Evolutionary conservation across 2,113 vertebrate species (phyloP).

Genomic region (Egretta garzetta): DNA sequence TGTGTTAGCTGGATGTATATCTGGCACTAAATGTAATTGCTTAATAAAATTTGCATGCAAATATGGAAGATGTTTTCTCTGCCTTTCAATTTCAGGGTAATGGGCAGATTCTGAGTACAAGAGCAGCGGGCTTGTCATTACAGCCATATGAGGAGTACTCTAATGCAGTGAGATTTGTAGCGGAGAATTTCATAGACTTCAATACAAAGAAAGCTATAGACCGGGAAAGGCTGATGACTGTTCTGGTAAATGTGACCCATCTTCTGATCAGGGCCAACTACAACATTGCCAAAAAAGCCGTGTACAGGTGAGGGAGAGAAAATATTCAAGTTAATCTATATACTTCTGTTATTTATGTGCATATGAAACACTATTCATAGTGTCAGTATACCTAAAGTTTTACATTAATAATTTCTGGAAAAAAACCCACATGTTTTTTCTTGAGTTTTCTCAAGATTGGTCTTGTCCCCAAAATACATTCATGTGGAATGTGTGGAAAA

Average conservation of each 20-base stretch:
- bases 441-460: background rate
- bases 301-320: conserved; percentile 78
- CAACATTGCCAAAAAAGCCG: conserved; percentile 76
- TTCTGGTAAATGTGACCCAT: conserved; percentile 82
- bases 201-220: conserved; percentile 72
- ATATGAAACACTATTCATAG: background rate
- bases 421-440: background rate
- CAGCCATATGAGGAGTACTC: conserved; percentile 80
- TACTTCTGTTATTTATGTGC: background rate
- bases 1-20: background rate
- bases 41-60: background rate
- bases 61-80: background rate
- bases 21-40: background rate
- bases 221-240: conserved; percentile 84
- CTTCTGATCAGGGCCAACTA: conserved; percentile 83
- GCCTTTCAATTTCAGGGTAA: conserved; percentile 81
- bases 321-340: background rate
- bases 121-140: conserved; percentile 74
- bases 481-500: background rate
- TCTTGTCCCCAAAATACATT: background rate
- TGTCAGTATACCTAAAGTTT: background rate
- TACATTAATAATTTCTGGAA: background rate
- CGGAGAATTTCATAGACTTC: conserved; percentile 77
- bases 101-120: conserved; percentile 76
- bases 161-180: conserved; percentile 72